Conservation (phyloP, 2,797 vertebrate genomes). For the Pogonophryne albipinna region DNA sequence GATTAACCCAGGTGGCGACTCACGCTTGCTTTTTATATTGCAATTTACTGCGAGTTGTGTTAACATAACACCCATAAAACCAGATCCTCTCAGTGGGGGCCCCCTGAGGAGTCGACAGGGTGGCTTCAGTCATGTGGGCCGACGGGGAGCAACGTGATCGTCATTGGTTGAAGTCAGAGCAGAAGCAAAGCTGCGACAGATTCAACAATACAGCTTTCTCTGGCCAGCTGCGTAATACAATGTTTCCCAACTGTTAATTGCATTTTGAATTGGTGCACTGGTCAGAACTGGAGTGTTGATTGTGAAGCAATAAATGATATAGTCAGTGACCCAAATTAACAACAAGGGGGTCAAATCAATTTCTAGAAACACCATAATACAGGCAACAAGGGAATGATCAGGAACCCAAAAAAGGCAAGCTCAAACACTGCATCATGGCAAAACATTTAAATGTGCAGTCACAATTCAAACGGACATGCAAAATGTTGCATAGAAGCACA, state of each 20-base stretch:
- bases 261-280: slow-evolving; percentile 11
- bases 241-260: slow-evolving; percentile 27
- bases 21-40: background rate
- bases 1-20: background rate
- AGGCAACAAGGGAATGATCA: slow-evolving; percentile 4
- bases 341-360: background rate
- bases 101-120: background rate
- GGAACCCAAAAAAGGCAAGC: background rate
- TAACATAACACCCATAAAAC: slow-evolving; percentile 39
- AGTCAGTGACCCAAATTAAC: slow-evolving; percentile 5
- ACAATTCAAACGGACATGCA: slow-evolving; percentile 8
- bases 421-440: slow-evolving; percentile 11
- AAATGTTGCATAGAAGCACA: background rate
- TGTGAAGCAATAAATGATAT: slow-evolving; percentile 5
- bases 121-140: slow-evolving; percentile 29
- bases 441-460: slow-evolving; percentile 19
- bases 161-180: slow-evolving; percentile 35
- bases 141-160: slow-evolving; percentile 36
- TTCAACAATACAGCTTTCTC: slow-evolving; percentile 18
- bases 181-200: slow-evolving; percentile 6
- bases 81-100: slow-evolving; percentile 18
- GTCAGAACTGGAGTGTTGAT: slow-evolving; percentile 11
- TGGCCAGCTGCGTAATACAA: slow-evolving; percentile 33
- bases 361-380: background rate
- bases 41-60: slow-evolving; percentile 22